Evolutionary conservation across 2,113 vertebrate species (phyloP).

Genomic region (Thamnophis sirtalis): DNA sequence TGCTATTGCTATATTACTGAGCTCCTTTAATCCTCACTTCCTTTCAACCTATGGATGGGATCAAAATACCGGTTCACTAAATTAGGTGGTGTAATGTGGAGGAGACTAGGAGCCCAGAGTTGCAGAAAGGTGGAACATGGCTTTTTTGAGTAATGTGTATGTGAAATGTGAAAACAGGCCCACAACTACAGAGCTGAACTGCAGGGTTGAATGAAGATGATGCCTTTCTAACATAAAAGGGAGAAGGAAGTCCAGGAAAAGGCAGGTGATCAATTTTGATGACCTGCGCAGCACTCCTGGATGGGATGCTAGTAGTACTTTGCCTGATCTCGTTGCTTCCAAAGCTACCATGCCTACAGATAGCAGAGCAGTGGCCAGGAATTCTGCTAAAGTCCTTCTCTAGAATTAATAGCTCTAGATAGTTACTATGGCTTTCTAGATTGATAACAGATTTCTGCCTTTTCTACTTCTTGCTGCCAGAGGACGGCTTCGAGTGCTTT

Average conservation of each 20-base stretch:
- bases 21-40: neutral
- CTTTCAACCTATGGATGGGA: neutral
- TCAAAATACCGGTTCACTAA: neutral
- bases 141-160: neutral
- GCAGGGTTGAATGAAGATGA: neutral
- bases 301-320: neutral
- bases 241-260: neutral
- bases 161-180: neutral
- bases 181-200: neutral
- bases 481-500: neutral
- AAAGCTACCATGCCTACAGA: neutral
- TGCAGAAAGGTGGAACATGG: neutral
- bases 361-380: neutral
- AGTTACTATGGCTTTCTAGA: neutral
- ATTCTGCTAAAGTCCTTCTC: neutral
- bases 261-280: neutral
- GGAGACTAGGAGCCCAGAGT: neutral
- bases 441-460: neutral
- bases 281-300: neutral
- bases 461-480: neutral
- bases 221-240: neutral
- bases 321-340: neutral
- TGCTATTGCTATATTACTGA: neutral
- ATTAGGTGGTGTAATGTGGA: neutral
- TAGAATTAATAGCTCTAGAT: neutral